phyloP scores from a whole-genome alignment of 2,797 vertebrate genomes.

The Schizothorax lantsangensis region DNA sequence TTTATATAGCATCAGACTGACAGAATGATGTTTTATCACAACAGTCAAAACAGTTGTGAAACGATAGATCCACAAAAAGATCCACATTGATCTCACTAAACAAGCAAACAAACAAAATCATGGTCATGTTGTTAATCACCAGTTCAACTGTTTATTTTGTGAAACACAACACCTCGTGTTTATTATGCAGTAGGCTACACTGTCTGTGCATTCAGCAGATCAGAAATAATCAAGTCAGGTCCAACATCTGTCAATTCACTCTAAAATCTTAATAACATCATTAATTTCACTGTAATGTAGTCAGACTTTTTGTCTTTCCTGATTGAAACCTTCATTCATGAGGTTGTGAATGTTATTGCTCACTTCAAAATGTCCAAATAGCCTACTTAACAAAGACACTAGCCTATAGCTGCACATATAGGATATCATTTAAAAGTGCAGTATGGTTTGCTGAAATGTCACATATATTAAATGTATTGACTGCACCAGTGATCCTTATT shows the following conservation, averaged over 20 bases:
- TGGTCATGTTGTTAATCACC: not conserved
- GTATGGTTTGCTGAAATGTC: not conserved
- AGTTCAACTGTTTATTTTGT: not conserved
- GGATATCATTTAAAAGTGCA: not conserved
- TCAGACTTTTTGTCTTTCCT: not conserved
- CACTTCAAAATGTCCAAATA: not conserved
- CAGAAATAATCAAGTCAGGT: not conserved
- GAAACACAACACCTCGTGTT: not conserved
- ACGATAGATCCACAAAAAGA: not conserved
- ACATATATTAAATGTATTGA: not conserved
- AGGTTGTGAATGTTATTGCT: not conserved
- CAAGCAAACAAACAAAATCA: not conserved
- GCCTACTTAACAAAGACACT: not conserved
- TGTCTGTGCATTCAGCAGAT: not conserved
- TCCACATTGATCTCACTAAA: not conserved
- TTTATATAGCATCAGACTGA: conserved; percentile 11
- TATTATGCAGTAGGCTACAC: not conserved
- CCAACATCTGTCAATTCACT: not conserved
- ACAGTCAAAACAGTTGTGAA: not conserved
- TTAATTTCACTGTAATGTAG: not conserved
- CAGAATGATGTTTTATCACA: not conserved
- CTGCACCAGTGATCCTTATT: not conserved
- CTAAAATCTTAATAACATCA: not conserved
- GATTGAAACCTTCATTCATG: not conserved
- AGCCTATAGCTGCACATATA: not conserved